phyloP scores from a whole-genome alignment of 2,797 vertebrate genomes.

The Muscicapa striata region DNA sequence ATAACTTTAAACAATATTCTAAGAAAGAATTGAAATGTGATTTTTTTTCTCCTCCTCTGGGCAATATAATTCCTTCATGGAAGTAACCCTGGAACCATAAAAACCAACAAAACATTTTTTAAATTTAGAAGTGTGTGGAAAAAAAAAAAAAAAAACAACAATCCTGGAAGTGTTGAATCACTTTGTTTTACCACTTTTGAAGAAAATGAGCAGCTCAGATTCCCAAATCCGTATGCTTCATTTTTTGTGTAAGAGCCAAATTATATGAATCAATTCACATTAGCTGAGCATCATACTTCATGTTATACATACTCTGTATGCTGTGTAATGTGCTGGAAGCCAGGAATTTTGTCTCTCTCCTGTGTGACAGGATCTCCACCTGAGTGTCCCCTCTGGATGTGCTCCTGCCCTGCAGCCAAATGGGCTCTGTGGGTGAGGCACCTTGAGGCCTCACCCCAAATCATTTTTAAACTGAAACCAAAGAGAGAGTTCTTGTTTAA shows the following conservation, averaged over 20 bases:
- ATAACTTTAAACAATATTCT: background rate
- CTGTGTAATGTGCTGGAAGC: background rate
- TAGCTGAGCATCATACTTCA: background rate
- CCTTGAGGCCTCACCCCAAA: background rate
- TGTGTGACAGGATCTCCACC: background rate
- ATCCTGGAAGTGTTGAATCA: background rate
- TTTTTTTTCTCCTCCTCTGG: background rate
- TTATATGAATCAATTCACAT: rapidly evolving
- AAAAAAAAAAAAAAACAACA: rapidly evolving
- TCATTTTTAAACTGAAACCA: background rate
- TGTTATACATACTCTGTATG: background rate
- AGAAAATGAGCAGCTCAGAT: background rate
- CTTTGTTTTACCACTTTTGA: background rate
- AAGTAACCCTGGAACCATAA: background rate
- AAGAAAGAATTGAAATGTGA: background rate
- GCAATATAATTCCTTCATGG: background rate
- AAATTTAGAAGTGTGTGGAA: background rate
- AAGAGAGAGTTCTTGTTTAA: background rate
- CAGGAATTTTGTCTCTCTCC: background rate
- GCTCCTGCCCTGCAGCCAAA: background rate
- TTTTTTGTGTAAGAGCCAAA: background rate
- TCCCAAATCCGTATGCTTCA: background rate
- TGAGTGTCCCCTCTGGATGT: background rate
- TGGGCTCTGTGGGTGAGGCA: rapidly evolving
- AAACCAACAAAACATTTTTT: background rate